phyloP scores from a whole-genome alignment of 2,113 vertebrate species.

The Percopsis transmontana region DNA sequence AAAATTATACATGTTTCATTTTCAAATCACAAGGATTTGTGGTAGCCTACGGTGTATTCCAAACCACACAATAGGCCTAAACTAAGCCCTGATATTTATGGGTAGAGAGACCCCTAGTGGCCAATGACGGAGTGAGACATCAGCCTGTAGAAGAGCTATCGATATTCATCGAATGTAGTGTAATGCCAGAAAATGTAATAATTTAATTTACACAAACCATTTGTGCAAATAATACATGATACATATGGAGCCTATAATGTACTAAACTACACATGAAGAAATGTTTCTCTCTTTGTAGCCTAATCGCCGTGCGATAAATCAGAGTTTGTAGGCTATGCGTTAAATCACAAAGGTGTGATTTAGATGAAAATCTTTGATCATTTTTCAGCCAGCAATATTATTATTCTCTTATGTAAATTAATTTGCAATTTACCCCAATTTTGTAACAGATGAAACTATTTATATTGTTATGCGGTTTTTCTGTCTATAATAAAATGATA shows the following conservation, averaged over 20 bases:
- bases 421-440: constrained; percentile 1
- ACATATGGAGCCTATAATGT: no score
- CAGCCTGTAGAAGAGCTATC: no score
- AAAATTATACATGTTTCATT: no score
- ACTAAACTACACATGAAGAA: no score
- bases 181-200: no score
- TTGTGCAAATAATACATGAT: neutral
- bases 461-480: neutral
- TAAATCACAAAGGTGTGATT: no score
- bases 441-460: constrained; percentile 1
- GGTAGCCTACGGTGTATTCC: constrained; percentile 55
- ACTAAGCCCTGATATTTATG: constrained; percentile 58
- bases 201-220: neutral
- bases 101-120: constrained; percentile 79
- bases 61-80: constrained; percentile 30
- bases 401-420: neutral
- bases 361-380: no score
- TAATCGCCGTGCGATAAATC: no score
- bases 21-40: no score
- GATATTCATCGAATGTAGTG: no score
- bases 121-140: constrained; percentile 3
- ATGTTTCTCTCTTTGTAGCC: no score
- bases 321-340: no score
- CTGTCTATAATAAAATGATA: neutral
- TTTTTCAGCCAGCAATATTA: neutral